Evolutionary conservation across 2,888 invertebrate genomes (phyloP).

Genomic region (Drosophila koepferae): DNA sequence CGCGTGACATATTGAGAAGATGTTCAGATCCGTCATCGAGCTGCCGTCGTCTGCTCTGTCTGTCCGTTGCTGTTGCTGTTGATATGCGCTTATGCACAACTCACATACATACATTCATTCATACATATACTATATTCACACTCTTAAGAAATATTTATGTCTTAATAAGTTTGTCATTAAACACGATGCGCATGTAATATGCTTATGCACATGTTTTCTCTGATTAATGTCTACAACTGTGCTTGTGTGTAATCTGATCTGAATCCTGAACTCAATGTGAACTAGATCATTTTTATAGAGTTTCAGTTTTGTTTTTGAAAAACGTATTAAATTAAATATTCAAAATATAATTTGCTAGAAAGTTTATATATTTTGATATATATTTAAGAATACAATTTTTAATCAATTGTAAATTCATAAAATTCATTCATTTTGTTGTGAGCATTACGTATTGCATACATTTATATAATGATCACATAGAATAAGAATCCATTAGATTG

Average conservation of each 20-base stretch:
- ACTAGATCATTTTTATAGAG: not conserved
- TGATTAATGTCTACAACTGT: slow-evolving; percentile 17
- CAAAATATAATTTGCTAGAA: too few relatives aligned
- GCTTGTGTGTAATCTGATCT: not conserved
- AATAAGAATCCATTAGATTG: too few relatives aligned
- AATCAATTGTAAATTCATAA: not conserved
- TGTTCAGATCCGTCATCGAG: slow-evolving; percentile 51
- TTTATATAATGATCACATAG: too few relatives aligned
- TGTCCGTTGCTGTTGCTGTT: slow-evolving; percentile 20
- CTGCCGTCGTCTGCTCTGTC: slow-evolving; percentile 45
- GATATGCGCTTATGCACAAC: slow-evolving; percentile 30
- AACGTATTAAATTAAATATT: too few relatives aligned
- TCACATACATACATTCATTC: slow-evolving; percentile 1
- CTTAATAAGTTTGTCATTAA: slow-evolving; percentile 73
- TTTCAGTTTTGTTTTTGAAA: not conserved
- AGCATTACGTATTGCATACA: too few relatives aligned
- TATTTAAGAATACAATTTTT: too few relatives aligned
- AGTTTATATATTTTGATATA: too few relatives aligned
- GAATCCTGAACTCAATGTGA: not conserved
- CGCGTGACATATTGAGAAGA: slow-evolving; percentile 76
- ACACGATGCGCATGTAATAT: slow-evolving; percentile 29
- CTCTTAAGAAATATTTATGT: slow-evolving; percentile 63
- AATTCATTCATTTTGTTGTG: not conserved
- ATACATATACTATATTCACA: slow-evolving; percentile 8
- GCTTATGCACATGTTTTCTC: slow-evolving; percentile 17